phyloP scores from a whole-genome alignment of 2,797 vertebrate species.

The Alca torda region DNA sequence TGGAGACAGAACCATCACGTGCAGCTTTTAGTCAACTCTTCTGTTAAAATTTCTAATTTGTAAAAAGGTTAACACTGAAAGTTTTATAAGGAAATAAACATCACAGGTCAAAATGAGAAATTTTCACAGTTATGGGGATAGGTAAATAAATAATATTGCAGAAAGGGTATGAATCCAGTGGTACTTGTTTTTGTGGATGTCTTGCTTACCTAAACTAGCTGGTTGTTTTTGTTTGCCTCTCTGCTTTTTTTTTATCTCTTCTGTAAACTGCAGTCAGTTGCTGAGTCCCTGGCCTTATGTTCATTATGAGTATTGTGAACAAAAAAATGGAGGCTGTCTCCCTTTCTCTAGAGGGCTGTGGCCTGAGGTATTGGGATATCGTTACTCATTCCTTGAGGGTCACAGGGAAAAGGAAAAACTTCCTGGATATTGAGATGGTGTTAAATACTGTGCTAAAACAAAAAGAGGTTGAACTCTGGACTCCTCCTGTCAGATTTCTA shows the following conservation, averaged over 20 bases:
- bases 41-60: neutral
- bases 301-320: neutral
- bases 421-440: neutral
- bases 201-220: neutral
- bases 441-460: neutral
- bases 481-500: constrained; percentile 13
- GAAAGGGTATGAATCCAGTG: neutral
- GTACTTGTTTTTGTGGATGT: neutral
- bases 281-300: neutral
- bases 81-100: neutral
- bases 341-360: neutral
- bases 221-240: neutral
- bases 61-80: neutral
- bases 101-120: neutral
- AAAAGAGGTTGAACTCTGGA: neutral
- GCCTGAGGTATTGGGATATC: neutral
- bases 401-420: neutral
- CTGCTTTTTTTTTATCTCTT: neutral
- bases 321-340: neutral
- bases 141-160: neutral
- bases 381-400: neutral
- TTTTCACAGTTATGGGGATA: neutral
- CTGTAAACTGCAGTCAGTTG: neutral
- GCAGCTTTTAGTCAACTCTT: neutral
- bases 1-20: neutral